Evolutionary conservation across 35 echinoderm and acorn worm species (phyloP), one percentile per base, ranked within the genome.

Genomic region (Lytechinus pictus): DNA sequence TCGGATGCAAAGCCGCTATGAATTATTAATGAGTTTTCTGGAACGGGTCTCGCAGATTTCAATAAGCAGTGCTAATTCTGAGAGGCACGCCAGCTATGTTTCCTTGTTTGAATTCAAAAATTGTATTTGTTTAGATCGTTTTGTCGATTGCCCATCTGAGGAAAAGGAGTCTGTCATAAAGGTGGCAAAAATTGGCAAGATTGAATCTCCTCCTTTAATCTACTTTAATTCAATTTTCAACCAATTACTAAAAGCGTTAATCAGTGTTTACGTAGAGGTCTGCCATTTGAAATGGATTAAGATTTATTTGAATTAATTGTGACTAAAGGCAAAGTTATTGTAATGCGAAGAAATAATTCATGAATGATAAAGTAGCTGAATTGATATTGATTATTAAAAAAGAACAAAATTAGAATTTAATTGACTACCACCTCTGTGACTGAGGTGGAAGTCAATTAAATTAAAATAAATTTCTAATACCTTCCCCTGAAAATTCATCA

Each of bases 11-110:
- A 93, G 92, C 13, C 27, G 11, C 11, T 24, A 54, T 93, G 92
- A 93, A 93, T 93, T 55, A 93, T 93, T 93, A 55, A 93, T 93
- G 54, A 93, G 53, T 27, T 24, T 53, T 24, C 91, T n/a, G 91
- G 54, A 93, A 93, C 56, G 92, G 92, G 10, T 28, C 54, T 54
- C 54, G 92, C 53, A 55, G 92, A 93, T 93, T 93, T 93, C 53
- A 54, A 93, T 55, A 54, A 90, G 66, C 66, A 24, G 66, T 79
- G 66, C 8, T 79, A 79, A 79, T 79, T 79, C 66, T 14, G 66
- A 79, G 66, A 24, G 66, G 66, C 66, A 79, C 19, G 66, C 19
- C 66, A 79, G 66, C 19, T 7, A n/a, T 79, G 19, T 79, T 3
- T 79, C n/a, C 66, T 79, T 79, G 66, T 24, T 79, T 79, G 66